These are phyloP conservation scores for Blastomussa wellsi DNA, from an alignment of 92 coral and sea anemone species.

Conservation along the genomic window DNA sequence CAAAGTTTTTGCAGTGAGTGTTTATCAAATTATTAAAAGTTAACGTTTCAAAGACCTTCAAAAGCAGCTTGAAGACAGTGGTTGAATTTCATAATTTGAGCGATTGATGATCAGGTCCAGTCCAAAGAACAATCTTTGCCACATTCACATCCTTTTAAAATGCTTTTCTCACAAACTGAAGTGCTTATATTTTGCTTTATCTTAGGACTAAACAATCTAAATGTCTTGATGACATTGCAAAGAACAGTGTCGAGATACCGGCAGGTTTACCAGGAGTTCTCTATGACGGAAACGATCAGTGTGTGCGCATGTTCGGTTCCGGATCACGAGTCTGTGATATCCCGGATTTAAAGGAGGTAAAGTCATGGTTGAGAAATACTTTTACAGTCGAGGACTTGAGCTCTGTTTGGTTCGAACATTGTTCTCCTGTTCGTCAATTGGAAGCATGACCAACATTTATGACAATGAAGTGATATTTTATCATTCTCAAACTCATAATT, in stretches of 20 bases:
- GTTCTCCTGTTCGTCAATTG: too few relatives aligned
- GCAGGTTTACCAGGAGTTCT: constrained; percentile 22
- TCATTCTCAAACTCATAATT: too few relatives aligned
- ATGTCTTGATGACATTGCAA: constrained; percentile 26
- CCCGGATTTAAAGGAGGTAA: constrained; percentile 28
- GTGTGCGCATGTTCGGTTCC: constrained; percentile 51
- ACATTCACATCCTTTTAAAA: neutral
- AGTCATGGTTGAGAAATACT: neutral
- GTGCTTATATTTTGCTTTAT: neutral
- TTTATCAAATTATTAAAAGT: neutral
- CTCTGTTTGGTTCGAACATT: too few relatives aligned
- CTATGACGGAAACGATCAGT: constrained; percentile 37
- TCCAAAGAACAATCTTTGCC: neutral
- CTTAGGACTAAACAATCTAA: constrained; percentile 24
- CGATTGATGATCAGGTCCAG: neutral
- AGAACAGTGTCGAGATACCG: constrained; percentile 11
- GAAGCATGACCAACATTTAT: too few relatives aligned
- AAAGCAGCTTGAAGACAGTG: neutral
- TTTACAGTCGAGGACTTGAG: too few relatives aligned
- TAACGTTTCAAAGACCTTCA: too few relatives aligned
- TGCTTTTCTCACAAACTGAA: neutral
- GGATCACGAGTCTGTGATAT: constrained; percentile 34
- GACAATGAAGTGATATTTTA: too few relatives aligned
- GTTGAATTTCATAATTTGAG: neutral
- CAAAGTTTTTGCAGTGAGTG: constrained; percentile 51